Evolutionary conservation across 2,113 vertebrate species (phyloP).

Genomic region (Pseudolaguvia tuberculata): DNA sequence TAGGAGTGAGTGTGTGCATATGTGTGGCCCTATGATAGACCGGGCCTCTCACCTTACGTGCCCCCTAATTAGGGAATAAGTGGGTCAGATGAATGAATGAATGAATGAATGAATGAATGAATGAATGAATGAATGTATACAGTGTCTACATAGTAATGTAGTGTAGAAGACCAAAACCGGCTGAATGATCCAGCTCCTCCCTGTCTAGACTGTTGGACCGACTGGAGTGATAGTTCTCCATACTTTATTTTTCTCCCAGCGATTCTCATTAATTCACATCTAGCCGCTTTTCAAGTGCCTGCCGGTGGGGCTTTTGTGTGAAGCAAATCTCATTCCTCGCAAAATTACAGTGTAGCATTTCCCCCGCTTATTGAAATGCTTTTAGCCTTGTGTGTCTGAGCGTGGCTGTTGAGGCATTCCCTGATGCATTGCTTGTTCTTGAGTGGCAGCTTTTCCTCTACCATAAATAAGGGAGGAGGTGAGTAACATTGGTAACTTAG

Average conservation of each 20-base stretch:
- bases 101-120: too few relatives aligned
- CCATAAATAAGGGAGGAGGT: constrained; percentile 8
- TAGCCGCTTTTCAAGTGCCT: constrained; percentile 41
- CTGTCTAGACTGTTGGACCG: constrained; percentile 68
- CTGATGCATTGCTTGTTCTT: constrained; percentile 32
- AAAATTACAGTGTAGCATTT: constrained; percentile 46
- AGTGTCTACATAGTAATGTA: not conserved
- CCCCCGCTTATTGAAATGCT: constrained; percentile 49
- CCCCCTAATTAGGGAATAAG: too few relatives aligned
- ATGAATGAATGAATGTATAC: not conserved
- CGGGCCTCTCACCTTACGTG: too few relatives aligned
- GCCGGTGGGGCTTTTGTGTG: constrained; percentile 41
- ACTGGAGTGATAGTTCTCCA: constrained; percentile 56
- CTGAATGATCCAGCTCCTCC: constrained; percentile 67
- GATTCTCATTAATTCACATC: constrained; percentile 66
- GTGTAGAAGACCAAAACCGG: constrained; percentile 51
- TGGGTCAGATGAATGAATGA: too few relatives aligned
- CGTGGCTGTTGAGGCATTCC: constrained; percentile 25
- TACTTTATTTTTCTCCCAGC: constrained; percentile 51
- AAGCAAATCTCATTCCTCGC: constrained; percentile 41
- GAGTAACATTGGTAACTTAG: not conserved
- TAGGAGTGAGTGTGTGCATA: too few relatives aligned
- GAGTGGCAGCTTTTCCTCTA: constrained; percentile 45
- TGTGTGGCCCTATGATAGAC: too few relatives aligned
- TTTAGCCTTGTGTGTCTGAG: constrained; percentile 33